A percentile compares a stretch with the other conserved stretches of the same genome.
Evolutionary conservation across 2,797 vertebrate species (phyloP).

Genomic region (Enteromius paludinosus): DNA sequence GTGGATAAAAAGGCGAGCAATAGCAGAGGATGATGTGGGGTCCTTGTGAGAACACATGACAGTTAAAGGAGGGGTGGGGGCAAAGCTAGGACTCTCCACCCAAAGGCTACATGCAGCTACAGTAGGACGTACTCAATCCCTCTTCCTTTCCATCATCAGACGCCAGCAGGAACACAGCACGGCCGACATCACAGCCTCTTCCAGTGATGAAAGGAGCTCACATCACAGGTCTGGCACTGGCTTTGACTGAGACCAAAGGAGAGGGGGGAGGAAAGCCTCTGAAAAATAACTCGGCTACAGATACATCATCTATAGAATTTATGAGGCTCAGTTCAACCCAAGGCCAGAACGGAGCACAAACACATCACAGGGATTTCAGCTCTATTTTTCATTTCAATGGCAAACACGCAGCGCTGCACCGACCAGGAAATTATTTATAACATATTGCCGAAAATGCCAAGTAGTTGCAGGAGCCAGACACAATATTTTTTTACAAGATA

Average conservation of each 20-base stretch:
- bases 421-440: slow-evolving; percentile 80
- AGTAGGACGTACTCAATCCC: slow-evolving; percentile 26
- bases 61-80: slow-evolving; percentile 14
- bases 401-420: slow-evolving; percentile 74
- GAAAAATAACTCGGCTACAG: slow-evolving; percentile 75
- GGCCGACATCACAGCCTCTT: slow-evolving; percentile 48
- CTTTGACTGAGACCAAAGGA: slow-evolving; percentile 69
- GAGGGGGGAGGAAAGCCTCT: slow-evolving; percentile 41
- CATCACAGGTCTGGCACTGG: slow-evolving; percentile 54
- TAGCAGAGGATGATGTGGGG: slow-evolving; percentile 32
- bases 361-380: slow-evolving; percentile 79
- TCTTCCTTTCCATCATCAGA: slow-evolving; percentile 44
- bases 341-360: slow-evolving; percentile 79
- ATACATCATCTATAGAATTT: slow-evolving; percentile 82
- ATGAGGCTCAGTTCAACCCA: slow-evolving; percentile 79
- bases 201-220: slow-evolving; percentile 55
- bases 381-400: slow-evolving; percentile 77
- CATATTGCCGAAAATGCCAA: slow-evolving; percentile 80
- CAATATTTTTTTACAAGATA: slow-evolving; percentile 74
- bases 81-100: slow-evolving; percentile 47
- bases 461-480: slow-evolving; percentile 74
- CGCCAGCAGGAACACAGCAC: slow-evolving; percentile 45
- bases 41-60: slow-evolving; percentile 47
- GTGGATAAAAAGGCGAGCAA: slow-evolving; percentile 66
- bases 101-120: slow-evolving; percentile 40